Base-by-base conservation (phyloP, 2,113 vertebrate species). In the Sinocyclocheilus grahami region DNA sequence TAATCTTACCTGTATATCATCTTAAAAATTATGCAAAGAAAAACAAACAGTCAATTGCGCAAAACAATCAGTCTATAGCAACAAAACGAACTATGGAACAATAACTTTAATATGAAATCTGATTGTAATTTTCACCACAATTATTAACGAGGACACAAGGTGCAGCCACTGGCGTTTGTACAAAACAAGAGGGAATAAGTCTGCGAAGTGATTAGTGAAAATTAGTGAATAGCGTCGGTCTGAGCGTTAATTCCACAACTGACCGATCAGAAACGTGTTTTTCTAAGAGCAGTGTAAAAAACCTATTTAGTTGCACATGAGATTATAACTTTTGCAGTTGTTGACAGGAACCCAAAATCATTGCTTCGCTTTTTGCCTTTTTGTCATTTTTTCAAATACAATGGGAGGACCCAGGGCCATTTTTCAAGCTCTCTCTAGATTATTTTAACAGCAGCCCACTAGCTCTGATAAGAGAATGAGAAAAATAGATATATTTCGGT, bases 401-500 rank as follows among this genome's bases (percentile, higher is more conserved):
- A 93, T 91, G 90, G 88, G 85, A 83, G 87, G 88, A 89, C 90
- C 87, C 85, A 90, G 90, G 91, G 90, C 90, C 93, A 88, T 91
- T 94, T 94, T 94, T 95, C 90, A 72, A 83, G 89, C 84, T 90
- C 89, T 91, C 89, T 87, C 91, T 90, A 92, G 92, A 94, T 94
- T 91, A 93, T 94, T 93, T 93, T 88, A 87, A 90, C 84, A 87
- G 91, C 90, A 90, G 88, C 89, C 88, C 76, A 88, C 86, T 88
- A 90, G 90, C 91, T 91, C 93, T 90, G 89, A 94, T 93, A 94
- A 92, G 90, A 86, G 88, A 92, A 92, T 89, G 90, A 87, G 90
- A 94, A 94, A 62, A 93, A 93, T 93, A 92, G 93, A 88, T 93
- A 92, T 90, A 93, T 93, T 92, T 91, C 91, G 87, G 86, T 88